These are phyloP conservation scores for Pterocles gutturalis DNA, from an alignment of 2,113 vertebrate genomes.

Conservation along the genomic window DNA sequence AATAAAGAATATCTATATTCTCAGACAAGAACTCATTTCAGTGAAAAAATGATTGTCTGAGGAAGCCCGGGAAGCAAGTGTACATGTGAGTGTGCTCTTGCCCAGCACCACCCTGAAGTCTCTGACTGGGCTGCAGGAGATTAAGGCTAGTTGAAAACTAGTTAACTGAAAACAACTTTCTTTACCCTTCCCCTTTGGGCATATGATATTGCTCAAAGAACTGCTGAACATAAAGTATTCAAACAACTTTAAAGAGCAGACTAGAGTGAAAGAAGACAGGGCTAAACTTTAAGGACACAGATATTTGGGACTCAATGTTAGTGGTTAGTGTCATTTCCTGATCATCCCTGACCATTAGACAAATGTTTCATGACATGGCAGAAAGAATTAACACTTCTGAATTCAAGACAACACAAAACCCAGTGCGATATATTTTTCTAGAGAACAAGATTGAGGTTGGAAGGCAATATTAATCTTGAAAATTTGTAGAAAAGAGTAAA, in stretches of 20 bases:
- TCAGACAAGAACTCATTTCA: not conserved
- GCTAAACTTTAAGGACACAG: not conserved
- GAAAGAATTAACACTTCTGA: not conserved
- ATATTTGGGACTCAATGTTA: not conserved
- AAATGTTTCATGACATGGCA: not conserved
- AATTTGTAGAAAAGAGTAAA: not conserved
- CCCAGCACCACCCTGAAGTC: not conserved
- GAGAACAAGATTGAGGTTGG: not conserved
- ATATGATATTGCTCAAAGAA: not conserved
- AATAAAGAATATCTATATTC: not conserved
- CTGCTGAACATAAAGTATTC: not conserved
- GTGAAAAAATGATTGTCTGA: not conserved
- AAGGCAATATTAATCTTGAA: not conserved
- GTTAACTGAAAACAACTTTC: not conserved
- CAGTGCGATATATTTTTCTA: not conserved
- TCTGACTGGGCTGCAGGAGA: not conserved
- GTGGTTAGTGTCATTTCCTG: not conserved
- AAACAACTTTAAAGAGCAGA: not conserved
- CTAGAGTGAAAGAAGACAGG: not conserved
- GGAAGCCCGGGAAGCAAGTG: accelerated
- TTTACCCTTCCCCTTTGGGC: not conserved
- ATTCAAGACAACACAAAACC: not conserved
- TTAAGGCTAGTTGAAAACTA: not conserved
- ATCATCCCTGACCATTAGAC: not conserved
- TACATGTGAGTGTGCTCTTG: not conserved